phyloP scores from a whole-genome alignment of 2,113 vertebrate species.

The Clarias magur region DNA sequence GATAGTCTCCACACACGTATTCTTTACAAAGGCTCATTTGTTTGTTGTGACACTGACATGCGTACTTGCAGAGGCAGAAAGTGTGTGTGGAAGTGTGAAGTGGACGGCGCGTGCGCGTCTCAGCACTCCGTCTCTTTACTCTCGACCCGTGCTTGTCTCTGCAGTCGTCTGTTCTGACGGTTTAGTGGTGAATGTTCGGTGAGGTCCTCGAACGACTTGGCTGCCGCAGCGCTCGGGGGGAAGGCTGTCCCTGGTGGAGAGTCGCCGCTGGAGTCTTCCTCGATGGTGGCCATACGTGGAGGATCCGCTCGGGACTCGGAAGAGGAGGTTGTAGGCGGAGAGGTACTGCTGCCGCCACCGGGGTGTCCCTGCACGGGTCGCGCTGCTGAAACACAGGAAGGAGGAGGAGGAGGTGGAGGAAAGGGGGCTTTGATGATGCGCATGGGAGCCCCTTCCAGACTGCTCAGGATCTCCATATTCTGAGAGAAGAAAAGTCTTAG shows the following conservation, averaged over 20 bases:
- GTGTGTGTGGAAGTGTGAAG: background rate
- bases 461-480: conserved; percentile 89
- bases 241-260: conserved; percentile 84
- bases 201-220: conserved; percentile 94
- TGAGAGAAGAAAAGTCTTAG: conserved; percentile 58
- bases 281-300: conserved; percentile 92
- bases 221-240: conserved; percentile 79
- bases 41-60: conserved; percentile 2
- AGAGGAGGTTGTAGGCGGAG: conserved; percentile 12
- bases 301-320: conserved; percentile 74
- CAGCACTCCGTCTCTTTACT: conserved; percentile 95
- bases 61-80: background rate
- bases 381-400: conserved; percentile 35
- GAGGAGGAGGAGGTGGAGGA: conserved; percentile 33
- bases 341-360: background rate
- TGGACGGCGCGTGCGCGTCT: conserved; percentile 10
- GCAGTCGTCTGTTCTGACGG: conserved; percentile 81
- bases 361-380: conserved; percentile 21
- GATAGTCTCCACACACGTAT: background rate
- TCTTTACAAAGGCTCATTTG: conserved; percentile 14
- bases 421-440: conserved; percentile 82
- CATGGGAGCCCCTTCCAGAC: conserved; percentile 81
- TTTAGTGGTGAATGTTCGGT: conserved; percentile 75
- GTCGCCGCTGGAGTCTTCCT: conserved; percentile 92
- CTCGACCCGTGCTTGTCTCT: conserved; percentile 87